Evolutionary conservation across 2,888 invertebrate genomes (phyloP).

Genomic region (Mimas tiliae): DNA sequence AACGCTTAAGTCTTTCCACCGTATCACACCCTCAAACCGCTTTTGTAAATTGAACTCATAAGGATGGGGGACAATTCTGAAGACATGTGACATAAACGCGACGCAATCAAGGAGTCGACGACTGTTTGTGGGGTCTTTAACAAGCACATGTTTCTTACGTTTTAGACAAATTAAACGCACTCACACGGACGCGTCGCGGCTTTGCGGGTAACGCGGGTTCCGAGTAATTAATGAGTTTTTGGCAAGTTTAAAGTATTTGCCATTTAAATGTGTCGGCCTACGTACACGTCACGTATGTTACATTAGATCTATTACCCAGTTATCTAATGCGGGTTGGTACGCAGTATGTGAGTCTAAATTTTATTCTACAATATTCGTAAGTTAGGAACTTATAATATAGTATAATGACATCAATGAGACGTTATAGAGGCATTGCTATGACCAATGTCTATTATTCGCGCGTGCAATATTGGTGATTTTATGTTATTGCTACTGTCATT

Average conservation of each 20-base stretch:
- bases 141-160: background rate
- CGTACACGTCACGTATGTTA: background rate
- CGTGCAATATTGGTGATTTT: no score
- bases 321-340: background rate
- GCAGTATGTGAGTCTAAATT: background rate
- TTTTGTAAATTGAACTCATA: background rate
- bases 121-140: background rate
- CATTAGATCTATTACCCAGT: background rate
- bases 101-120: slow-evolving; percentile 9
- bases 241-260: slow-evolving; percentile 19
- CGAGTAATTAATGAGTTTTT: slow-evolving; percentile 15
- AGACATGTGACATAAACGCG: background rate
- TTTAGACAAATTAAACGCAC: slow-evolving; percentile 1
- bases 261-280: background rate
- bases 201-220: background rate
- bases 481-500: no score
- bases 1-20: background rate
- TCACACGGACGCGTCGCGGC: background rate
- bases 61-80: background rate
- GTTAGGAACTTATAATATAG: no score
- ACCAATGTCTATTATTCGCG: no score
- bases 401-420: no score
- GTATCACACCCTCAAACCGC: background rate
- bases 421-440: no score
- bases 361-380: no score